Percentiles rank a stretch among this genome's conserved stretches.
Evolutionary conservation across 2,888 invertebrate genomes (phyloP).

Genomic region (Macropis europaea): DNA sequence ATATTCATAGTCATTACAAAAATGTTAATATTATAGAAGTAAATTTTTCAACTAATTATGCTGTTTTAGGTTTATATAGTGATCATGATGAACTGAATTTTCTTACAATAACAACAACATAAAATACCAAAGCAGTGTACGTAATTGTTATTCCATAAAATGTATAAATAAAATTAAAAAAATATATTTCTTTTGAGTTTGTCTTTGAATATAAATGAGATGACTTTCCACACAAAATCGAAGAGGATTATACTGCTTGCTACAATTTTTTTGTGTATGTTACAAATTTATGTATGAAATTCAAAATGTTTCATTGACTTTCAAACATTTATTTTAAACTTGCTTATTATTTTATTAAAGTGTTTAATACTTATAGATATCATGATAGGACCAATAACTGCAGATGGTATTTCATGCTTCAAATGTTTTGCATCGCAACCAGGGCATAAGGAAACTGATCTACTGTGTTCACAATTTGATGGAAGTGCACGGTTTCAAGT

Average conservation of each 20-base stretch:
- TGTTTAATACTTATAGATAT: constrained; percentile 16
- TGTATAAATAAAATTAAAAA: neutral
- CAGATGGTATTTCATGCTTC: constrained; percentile 85
- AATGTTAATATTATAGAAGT: neutral
- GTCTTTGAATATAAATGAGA: neutral
- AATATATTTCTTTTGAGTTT: neutral
- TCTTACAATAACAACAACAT: neutral
- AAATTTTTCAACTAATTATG: constrained; percentile 1
- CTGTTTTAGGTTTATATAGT: constrained; percentile 36
- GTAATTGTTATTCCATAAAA: constrained; percentile 1
- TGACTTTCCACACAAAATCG: constrained; percentile 18
- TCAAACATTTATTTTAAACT: neutral
- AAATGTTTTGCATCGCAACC: constrained; percentile 86
- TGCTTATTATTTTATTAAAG: neutral
- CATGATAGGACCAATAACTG: constrained; percentile 32
- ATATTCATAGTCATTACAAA: too few species aligned
- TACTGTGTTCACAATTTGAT: constrained; percentile 89
- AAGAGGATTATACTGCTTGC: neutral
- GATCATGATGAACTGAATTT: neutral
- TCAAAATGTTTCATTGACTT: neutral
- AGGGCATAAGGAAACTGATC: constrained; percentile 83
- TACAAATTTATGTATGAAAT: neutral
- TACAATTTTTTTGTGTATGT: constrained; percentile 38
- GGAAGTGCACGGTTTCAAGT: constrained; percentile 86
- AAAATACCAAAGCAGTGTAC: neutral